A percentile compares a stretch with the other conserved stretches of the same genome.
Conservation (phyloP, 2,113 vertebrate species). For the Xiphorhynchus elegans region DNA sequence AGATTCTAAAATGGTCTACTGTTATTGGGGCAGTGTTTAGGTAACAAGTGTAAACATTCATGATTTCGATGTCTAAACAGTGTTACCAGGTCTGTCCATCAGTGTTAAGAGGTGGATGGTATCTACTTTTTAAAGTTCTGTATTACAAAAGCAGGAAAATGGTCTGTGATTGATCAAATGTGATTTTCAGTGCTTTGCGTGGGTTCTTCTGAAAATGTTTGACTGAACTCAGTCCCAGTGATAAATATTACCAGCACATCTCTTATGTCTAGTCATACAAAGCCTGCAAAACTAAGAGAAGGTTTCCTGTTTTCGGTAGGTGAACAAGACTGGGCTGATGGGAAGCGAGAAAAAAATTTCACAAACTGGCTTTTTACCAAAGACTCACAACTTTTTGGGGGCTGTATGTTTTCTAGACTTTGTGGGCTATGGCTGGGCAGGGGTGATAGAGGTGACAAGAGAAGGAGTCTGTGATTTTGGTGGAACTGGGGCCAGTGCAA, state of each 20-base stretch:
- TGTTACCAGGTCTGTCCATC: fast-evolving
- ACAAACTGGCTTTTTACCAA: background rate
- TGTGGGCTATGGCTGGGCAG: background rate
- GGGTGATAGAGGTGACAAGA: background rate
- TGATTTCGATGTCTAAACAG: background rate
- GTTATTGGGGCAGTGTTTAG: background rate
- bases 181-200: background rate
- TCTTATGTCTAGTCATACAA: background rate
- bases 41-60: background rate
- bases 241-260: background rate
- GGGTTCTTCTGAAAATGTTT: background rate
- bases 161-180: background rate
- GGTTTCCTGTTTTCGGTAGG: background rate
- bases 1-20: background rate
- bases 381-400: background rate
- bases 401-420: background rate
- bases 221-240: background rate
- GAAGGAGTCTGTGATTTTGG: fast-evolving
- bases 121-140: background rate
- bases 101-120: fast-evolving
- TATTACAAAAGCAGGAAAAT: background rate
- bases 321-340: background rate
- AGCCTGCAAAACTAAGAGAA: background rate
- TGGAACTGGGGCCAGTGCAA: background rate
- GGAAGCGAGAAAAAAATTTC: background rate